Percentiles rank a stretch among this genome's conserved stretches.
Conservation (phyloP, 1,140 invertebrate species). For the Colletes latitarsis region DNA sequence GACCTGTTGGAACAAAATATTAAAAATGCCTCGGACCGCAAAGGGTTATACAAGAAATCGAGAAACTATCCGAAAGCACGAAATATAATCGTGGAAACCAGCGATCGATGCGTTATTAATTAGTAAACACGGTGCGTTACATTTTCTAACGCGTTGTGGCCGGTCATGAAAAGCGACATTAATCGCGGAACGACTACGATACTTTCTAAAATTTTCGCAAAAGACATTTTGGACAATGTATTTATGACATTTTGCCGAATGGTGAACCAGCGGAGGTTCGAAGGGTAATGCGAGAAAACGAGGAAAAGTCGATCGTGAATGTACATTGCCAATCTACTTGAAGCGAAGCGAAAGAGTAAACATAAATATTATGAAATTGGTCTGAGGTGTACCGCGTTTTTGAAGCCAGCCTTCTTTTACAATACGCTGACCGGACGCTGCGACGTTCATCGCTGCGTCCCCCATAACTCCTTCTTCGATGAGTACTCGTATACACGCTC, state of each 20-base stretch:
- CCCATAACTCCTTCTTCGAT: slow-evolving; percentile 64
- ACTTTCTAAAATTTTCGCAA: slow-evolving; percentile 5
- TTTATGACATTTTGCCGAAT: slow-evolving; percentile 16
- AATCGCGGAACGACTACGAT: not conserved
- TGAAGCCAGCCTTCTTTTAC: slow-evolving; percentile 92
- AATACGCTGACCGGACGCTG: slow-evolving; percentile 80
- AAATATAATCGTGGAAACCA: not conserved
- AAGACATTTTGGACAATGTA: slow-evolving; percentile 4
- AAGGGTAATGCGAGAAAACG: not conserved
- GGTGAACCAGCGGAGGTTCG: not conserved
- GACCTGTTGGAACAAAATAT: no score
- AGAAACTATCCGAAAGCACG: not conserved
- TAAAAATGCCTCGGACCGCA: no score
- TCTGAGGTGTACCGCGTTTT: slow-evolving; percentile 84
- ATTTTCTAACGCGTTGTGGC: not conserved
- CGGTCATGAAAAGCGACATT: not conserved
- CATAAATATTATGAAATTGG: slow-evolving; percentile 56
- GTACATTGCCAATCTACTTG: no score
- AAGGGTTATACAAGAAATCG: no score
- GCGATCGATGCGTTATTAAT: not conserved
- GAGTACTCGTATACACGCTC: slow-evolving; percentile 27
- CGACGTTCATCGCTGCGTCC: slow-evolving; percentile 79
- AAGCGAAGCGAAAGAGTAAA: slow-evolving; percentile 15
- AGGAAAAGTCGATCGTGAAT: not conserved
- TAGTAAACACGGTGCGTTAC: not conserved